Conservation (phyloP, 2,888 invertebrate species). For the Celastrina argiolus region DNA sequence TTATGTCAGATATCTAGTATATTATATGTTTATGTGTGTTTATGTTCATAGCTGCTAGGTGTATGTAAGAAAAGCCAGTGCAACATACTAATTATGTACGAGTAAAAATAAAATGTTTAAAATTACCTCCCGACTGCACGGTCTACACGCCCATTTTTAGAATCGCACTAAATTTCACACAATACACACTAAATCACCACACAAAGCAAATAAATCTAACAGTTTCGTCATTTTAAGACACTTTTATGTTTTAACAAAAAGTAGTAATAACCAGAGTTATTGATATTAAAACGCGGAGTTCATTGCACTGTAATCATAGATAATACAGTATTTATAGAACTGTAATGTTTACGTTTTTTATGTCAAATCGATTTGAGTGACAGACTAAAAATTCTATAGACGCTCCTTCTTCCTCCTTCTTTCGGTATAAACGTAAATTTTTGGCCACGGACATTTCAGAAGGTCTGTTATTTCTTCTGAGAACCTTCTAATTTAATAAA, state of each 20-base stretch:
- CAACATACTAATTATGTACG: neutral
- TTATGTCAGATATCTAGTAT: too few relatives aligned
- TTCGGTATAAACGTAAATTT: too few relatives aligned
- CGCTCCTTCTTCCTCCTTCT: too few relatives aligned
- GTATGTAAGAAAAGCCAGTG: too few relatives aligned
- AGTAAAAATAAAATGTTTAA: slow-evolving; percentile 23
- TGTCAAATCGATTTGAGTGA: neutral
- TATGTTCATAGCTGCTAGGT: too few relatives aligned
- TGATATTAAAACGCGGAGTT: slow-evolving; percentile 46
- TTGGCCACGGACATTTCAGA: too few relatives aligned
- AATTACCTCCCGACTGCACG: slow-evolving; percentile 29
- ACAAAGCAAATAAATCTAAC: slow-evolving; percentile 28
- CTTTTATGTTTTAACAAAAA: slow-evolving; percentile 47
- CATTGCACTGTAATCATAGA: slow-evolving; percentile 66
- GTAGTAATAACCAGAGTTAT: slow-evolving; percentile 40
- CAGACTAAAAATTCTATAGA: neutral
- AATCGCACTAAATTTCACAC: slow-evolving; percentile 27
- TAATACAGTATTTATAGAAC: slow-evolving; percentile 72
- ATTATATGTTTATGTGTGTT: too few relatives aligned
- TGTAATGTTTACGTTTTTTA: slow-evolving; percentile 54
- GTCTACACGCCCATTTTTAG: slow-evolving; percentile 48
- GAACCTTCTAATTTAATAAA: too few relatives aligned
- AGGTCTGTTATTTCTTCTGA: too few relatives aligned
- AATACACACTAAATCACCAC: slow-evolving; percentile 27
- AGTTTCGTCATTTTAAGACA: slow-evolving; percentile 36